Percentiles rank a stretch among this genome's conserved stretches.
phyloP scores from a whole-genome alignment of 2,113 vertebrate species.

The Apaloderma vittatum region DNA sequence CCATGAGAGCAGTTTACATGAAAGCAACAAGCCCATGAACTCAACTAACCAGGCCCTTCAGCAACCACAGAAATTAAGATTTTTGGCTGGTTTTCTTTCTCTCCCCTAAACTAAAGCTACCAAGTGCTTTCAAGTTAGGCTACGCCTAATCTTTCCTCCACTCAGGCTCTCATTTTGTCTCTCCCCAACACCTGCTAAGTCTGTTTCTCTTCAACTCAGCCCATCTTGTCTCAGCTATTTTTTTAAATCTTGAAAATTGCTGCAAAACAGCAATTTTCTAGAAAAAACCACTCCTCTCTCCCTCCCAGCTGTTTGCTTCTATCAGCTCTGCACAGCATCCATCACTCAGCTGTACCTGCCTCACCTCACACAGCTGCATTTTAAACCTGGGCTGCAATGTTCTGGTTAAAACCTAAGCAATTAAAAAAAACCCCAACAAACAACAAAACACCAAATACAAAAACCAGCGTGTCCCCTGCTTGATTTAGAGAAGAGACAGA shows the following conservation, averaged over 20 bases:
- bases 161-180: neutral
- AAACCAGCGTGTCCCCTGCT: neutral
- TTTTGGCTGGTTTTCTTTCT: neutral
- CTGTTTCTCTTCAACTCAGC: neutral
- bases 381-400: neutral
- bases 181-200: neutral
- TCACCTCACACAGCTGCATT: neutral
- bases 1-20: neutral
- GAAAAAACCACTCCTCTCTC: neutral
- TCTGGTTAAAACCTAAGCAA: neutral
- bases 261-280: neutral
- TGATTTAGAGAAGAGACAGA: neutral
- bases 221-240: neutral
- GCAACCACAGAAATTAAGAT: neutral
- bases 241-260: neutral
- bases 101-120: neutral
- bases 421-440: too few relatives aligned
- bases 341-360: neutral
- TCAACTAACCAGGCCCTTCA: neutral
- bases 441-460: neutral
- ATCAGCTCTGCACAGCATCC: neutral
- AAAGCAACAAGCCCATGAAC: neutral
- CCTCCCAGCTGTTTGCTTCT: neutral
- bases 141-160: neutral
- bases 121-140: neutral